Evolutionary conservation across 2,797 vertebrate species (phyloP), one percentile per base, ranked within the genome.

Genomic region (Sebastes melanostomus): DNA sequence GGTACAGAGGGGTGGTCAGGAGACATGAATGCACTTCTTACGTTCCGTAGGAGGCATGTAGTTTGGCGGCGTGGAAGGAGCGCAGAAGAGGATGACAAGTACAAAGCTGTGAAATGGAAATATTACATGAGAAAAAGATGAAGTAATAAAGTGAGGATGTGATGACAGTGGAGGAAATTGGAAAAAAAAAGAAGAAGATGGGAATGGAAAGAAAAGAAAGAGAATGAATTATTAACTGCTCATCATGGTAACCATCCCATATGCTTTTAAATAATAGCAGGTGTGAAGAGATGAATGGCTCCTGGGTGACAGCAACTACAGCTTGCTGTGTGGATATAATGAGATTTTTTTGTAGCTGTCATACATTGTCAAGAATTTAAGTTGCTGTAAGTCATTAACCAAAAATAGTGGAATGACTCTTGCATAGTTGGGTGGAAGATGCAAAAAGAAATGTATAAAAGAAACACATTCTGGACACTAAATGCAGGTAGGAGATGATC

Each of bases 91-190:
- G 86, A 84, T 89, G 82, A 87, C 74, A 87, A 86, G 89, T 60
- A 56, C 69, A 89, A 80, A 89, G 88, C 91, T 91, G 89, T 88
- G 91, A 84, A 88, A 89, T 89, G 93, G 78, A 80, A 84, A 88
- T 78, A 80, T 84, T 24, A 82, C 10, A 70, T 42, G 80, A 83
- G 77, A 82, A 62, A 71, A 46, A 63, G 72, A 80, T 69, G 80
- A 70, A 42, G 60, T 22, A 30, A 80, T 63, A 67, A 68, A 61
- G 63, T 72, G 71, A 63, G 55, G 66, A 61, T 82, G 81, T 50
- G 85, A 38, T 52, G 29, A 67, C 59, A 61, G 78, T 73, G 65
- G 62, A 3, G 58, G 69, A 66, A 77, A 25, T 1, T 36, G 62
- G 16, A 22, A 59, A 77, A 46, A 46, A 81, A 84, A 61, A 56